Conservation (phyloP, 2,113 vertebrate genomes). For the Sapayoa aenigma region DNA sequence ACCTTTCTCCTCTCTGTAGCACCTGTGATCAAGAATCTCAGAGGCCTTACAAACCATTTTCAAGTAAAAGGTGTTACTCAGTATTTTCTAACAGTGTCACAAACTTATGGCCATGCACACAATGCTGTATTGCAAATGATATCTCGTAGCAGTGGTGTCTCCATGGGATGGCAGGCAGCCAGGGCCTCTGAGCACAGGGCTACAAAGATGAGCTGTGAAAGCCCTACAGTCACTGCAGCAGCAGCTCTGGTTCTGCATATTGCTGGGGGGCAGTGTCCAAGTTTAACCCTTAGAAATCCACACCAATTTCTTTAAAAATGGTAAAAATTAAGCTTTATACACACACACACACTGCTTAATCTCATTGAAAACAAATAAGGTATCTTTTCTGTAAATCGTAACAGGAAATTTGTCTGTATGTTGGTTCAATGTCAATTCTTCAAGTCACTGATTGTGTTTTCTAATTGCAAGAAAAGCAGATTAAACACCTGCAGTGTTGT, state of each 20-base stretch:
- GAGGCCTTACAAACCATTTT: background rate
- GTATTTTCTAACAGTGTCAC: background rate
- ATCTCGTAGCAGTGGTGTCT: rapidly evolving
- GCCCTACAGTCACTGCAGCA: rapidly evolving
- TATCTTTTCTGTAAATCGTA: background rate
- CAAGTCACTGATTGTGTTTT: background rate
- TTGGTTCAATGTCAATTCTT: background rate
- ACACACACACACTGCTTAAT: background rate
- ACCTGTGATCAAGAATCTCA: background rate
- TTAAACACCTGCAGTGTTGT: background rate
- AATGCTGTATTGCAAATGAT: rapidly evolving
- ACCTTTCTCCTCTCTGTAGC: background rate
- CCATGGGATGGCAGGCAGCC: background rate
- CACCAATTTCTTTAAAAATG: background rate
- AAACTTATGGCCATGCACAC: rapidly evolving
- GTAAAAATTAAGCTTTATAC: background rate
- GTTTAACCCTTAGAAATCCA: background rate
- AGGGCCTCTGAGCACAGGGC: rapidly evolving
- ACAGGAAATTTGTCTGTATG: background rate
- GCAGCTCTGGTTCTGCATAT: background rate
- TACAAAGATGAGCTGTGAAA: rapidly evolving
- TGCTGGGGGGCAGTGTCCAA: rapidly evolving
- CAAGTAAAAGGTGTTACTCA: background rate
- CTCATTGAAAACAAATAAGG: background rate
- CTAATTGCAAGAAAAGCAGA: background rate